These are phyloP conservation scores for Eucidaris tribuloides DNA, from an alignment of 35 echinoderm and acorn worm species.

Conservation along the genomic window DNA sequence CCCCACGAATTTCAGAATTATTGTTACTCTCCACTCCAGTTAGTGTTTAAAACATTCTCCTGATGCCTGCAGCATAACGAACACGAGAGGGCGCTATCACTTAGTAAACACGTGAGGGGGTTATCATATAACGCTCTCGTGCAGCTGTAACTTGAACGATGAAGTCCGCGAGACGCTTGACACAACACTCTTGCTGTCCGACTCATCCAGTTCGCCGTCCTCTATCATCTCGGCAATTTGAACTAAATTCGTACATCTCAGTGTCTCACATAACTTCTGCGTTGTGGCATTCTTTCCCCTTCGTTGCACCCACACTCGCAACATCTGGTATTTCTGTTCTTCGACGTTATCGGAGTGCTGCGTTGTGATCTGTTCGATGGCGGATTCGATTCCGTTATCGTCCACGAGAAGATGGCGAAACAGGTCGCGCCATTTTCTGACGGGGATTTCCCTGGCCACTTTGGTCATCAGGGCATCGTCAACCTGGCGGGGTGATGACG, in stretches of 20 bases:
- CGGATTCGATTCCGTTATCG: neutral
- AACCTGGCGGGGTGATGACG: neutral
- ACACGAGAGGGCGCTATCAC: too few species aligned
- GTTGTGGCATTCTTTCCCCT: neutral
- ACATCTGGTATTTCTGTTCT: neutral
- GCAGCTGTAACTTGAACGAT: too few species aligned
- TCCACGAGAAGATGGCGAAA: neutral
- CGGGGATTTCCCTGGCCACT: neutral
- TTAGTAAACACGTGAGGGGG: too few species aligned
- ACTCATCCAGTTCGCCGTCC: neutral
- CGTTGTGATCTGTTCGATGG: neutral
- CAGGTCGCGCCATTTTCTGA: neutral
- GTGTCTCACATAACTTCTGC: neutral
- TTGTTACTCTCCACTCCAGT: too few species aligned
- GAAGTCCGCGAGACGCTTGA: too few species aligned
- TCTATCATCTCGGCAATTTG: neutral
- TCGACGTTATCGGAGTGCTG: neutral
- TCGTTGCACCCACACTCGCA: neutral
- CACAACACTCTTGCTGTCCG: too few species aligned
- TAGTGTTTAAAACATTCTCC: too few species aligned
- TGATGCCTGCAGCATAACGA: too few species aligned
- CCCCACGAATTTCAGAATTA: too few species aligned
- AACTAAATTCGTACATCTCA: neutral
- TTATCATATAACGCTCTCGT: too few species aligned
- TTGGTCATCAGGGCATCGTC: neutral